Evolutionary conservation across 2,888 invertebrate genomes (phyloP), one percentile per base, ranked within the genome.

Genomic region (Eueremaeus valkanovi): DNA sequence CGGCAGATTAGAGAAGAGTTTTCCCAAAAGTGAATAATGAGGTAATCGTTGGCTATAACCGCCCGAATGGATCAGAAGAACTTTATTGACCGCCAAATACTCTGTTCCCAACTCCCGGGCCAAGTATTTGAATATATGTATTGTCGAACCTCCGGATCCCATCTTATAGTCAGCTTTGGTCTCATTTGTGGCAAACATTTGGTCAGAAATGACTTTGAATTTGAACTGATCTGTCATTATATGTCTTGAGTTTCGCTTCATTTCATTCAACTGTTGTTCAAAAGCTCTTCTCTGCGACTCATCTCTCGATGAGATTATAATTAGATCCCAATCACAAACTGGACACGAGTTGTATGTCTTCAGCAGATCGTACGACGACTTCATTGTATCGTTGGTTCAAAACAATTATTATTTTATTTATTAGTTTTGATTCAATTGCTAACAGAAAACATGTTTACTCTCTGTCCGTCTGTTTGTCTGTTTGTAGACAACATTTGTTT

Each of bases 31-130:
- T 68, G 68, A 68, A 68, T 68, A 68, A 40, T 68, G 68, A 68
- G 68, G 68, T 42, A 68, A 68, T 42, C 68, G 68, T 24, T 68
- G 68, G 24, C 40, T n/a, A 68, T 68, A 68, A 68, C 68, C 68
- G 3, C 68, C 68, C 1, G 68, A 68, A 68, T 33, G 68, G 16
- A 68, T 68, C 11, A 68, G 11, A 36, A 68, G 40, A 18, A 68
- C 24, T 24, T 68, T 68, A 21, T 68, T n/a, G 3, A 24, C 21
- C 2, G 3, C 3, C 24, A 68, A 21, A 18, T 40, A 68, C 5
- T 68, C n/a, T 8, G 21, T 24, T 1, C 68, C 68, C 6, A 68
- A 68, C 16, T 68, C 21, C 42, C 42, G 11, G 1, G 24, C 31
- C 24, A 68, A 27, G 21, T 68, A 42, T 0, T 40, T 36, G n/a